Evolutionary conservation across 1,140 invertebrate species (phyloP).

Genomic region (Melitaea cinxia): DNA sequence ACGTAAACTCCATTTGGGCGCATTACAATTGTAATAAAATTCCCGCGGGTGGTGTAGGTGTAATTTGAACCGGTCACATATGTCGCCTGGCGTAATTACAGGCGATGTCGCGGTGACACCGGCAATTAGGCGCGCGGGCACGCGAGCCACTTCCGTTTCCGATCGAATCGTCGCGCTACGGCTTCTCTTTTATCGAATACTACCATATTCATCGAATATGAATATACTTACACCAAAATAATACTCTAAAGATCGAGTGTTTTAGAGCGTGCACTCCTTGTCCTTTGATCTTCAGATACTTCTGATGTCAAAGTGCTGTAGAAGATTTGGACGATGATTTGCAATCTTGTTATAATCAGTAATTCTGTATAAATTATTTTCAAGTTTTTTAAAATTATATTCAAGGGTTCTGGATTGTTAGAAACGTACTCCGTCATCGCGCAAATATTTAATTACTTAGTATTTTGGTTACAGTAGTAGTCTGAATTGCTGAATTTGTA

Average conservation of each 20-base stretch:
- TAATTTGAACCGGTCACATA: conserved; percentile 59
- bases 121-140: conserved; percentile 61
- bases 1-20: conserved; percentile 15
- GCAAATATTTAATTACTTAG: not conserved
- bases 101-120: conserved; percentile 59
- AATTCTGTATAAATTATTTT: too few relatives aligned
- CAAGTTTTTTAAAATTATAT: too few relatives aligned
- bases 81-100: conserved; percentile 58
- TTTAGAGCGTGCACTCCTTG: not conserved
- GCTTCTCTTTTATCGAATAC: conserved; percentile 47
- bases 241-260: not conserved
- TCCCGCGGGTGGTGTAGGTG: conserved; percentile 33
- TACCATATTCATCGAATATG: conserved; percentile 38
- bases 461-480: not conserved
- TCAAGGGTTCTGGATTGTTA: too few relatives aligned
- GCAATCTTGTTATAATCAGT: not conserved
- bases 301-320: not conserved
- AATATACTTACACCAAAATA: too few relatives aligned
- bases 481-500: not conserved
- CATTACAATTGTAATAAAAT: conserved; percentile 30
- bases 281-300: not conserved
- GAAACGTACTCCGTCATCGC: not conserved
- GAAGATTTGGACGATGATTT: not conserved
- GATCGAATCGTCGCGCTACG: conserved; percentile 57
- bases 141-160: conserved; percentile 74